phyloP scores from a whole-genome alignment of 2,113 vertebrate species.

The Bos javanicus region DNA sequence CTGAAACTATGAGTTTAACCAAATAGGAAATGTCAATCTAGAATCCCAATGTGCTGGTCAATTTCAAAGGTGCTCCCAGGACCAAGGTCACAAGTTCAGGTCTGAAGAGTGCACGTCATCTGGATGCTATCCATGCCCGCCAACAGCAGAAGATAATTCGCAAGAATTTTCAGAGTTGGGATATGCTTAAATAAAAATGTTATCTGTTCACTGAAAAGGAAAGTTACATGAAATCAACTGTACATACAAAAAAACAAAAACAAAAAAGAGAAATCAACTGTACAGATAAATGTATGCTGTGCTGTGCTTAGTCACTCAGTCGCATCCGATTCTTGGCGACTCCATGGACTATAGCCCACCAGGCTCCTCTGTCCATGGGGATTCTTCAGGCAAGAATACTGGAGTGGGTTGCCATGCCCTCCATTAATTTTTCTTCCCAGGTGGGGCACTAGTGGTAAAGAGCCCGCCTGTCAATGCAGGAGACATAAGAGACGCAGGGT shows the following conservation, averaged over 20 bases:
- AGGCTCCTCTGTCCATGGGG: background rate
- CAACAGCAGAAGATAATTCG: no score
- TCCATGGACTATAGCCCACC: background rate
- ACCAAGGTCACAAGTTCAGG: background rate
- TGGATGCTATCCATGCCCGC: no score
- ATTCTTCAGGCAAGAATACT: background rate
- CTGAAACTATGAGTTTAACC: background rate
- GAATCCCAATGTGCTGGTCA: background rate
- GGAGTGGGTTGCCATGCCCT: background rate
- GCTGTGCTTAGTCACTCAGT: background rate
- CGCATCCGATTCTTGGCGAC: accelerated
- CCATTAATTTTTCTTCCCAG: background rate
- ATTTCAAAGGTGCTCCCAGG: background rate
- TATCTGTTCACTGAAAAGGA: background rate
- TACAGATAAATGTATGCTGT: background rate
- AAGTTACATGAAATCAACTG: background rate
- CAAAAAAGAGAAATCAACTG: background rate
- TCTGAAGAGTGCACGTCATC: background rate
- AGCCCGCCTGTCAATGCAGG: background rate
- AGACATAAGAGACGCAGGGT: background rate
- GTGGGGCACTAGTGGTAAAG: background rate
- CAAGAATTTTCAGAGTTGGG: background rate
- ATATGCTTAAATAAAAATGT: background rate
- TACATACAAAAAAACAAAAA: background rate
- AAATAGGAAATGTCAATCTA: background rate